phyloP scores from a whole-genome alignment of 2,888 invertebrate species.

The Trisateles emortualis region DNA sequence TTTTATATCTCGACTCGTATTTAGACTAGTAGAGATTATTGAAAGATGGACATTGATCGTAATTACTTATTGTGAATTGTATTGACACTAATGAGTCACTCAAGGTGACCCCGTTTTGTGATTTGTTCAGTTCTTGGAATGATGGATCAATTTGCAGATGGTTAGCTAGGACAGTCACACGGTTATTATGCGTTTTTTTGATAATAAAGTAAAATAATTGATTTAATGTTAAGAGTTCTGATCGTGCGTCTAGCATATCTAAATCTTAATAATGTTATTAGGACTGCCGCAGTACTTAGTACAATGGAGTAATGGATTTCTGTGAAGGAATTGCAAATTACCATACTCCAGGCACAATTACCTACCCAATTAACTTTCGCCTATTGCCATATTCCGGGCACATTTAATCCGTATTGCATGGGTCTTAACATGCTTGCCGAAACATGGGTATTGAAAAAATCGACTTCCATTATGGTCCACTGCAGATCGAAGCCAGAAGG shows the following conservation, averaged over 20 bases:
- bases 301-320: too few species aligned
- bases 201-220: neutral
- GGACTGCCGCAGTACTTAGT: too few species aligned
- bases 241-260: neutral
- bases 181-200: constrained; percentile 5
- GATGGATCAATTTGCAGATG: constrained; percentile 13
- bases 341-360: too few species aligned
- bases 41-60: constrained; percentile 23
- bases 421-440: too few species aligned
- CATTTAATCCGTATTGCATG: too few species aligned
- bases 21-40: constrained; percentile 57
- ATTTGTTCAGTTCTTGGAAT: constrained; percentile 39
- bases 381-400: too few species aligned
- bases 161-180: neutral
- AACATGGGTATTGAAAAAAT: too few species aligned
- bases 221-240: neutral
- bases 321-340: too few species aligned
- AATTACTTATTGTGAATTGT: constrained; percentile 44
- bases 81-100: constrained; percentile 46
- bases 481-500: too few species aligned
- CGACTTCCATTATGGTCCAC: too few species aligned
- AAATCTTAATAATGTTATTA: too few species aligned
- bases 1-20: constrained; percentile 58
- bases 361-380: too few species aligned
- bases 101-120: constrained; percentile 33